phyloP scores from a whole-genome alignment of 2,113 vertebrate species.

The Coregonus clupeaformis region DNA sequence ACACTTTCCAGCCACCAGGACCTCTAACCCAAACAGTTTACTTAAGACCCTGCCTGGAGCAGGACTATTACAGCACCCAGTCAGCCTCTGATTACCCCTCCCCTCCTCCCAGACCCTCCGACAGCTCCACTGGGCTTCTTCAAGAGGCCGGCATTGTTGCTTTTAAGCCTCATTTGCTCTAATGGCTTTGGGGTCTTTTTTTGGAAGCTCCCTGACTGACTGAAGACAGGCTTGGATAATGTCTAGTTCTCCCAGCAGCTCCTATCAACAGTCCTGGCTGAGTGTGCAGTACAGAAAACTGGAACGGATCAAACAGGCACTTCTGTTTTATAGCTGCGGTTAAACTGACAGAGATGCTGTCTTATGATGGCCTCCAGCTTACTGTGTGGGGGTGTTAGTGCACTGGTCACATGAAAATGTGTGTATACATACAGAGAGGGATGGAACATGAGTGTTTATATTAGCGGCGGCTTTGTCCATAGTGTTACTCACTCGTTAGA shows the following conservation, averaged over 20 bases:
- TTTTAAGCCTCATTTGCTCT: slow-evolving; percentile 35
- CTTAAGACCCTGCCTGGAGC: slow-evolving; percentile 42
- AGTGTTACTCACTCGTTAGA: slow-evolving; percentile 33
- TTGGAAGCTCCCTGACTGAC: slow-evolving; percentile 36
- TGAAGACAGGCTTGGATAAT: slow-evolving; percentile 13
- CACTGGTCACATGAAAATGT: slow-evolving; percentile 10
- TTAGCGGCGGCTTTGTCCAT: slow-evolving; percentile 39
- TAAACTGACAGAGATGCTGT: neutral
- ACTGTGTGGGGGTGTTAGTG: neutral
- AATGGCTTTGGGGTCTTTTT: slow-evolving; percentile 46
- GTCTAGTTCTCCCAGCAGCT: slow-evolving; percentile 29
- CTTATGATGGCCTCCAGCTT: neutral
- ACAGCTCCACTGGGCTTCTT: slow-evolving; percentile 17
- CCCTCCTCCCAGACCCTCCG: neutral
- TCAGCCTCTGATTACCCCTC: neutral
- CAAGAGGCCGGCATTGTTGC: neutral
- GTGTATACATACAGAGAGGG: slow-evolving; percentile 1
- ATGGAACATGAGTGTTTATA: slow-evolving; percentile 44
- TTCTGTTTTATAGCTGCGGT: neutral
- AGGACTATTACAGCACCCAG: slow-evolving; percentile 23
- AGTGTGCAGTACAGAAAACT: neutral
- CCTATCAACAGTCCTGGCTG: neutral
- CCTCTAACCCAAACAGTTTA: slow-evolving; percentile 60
- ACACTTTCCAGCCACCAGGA: slow-evolving; percentile 29
- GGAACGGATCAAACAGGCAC: slow-evolving; percentile 30